These are phyloP conservation scores for Tychaedon coryphoeus DNA, from an alignment of 2,113 vertebrate species.

Conservation along the genomic window DNA sequence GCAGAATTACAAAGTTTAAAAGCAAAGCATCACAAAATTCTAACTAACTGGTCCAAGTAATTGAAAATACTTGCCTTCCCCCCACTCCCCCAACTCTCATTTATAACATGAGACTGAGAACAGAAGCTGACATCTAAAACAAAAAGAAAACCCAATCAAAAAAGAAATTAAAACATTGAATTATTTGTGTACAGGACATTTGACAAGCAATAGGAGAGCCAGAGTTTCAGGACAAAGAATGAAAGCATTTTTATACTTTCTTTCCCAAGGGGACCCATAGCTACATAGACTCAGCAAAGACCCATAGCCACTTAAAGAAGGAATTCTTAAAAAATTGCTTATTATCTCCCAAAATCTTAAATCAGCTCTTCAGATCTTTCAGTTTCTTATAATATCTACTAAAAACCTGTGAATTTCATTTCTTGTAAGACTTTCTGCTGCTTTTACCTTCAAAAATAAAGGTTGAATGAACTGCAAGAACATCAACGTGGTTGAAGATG, in stretches of 20 bases:
- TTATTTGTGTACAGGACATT: neutral
- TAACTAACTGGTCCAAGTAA: neutral
- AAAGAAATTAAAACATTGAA: neutral
- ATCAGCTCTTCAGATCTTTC: neutral
- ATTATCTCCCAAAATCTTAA: neutral
- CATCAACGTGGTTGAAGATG: neutral
- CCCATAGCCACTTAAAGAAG: neutral
- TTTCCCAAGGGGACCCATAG: neutral
- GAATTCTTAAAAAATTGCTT: neutral
- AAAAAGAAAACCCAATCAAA: accelerated
- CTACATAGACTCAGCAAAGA: neutral
- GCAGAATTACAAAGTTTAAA: neutral
- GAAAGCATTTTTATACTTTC: neutral
- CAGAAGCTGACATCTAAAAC: neutral
- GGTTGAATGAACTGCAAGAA: neutral
- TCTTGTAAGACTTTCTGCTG: neutral
- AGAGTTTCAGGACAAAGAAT: neutral
- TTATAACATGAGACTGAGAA: neutral
- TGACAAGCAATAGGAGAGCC: neutral
- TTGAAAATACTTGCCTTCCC: neutral
- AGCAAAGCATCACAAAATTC: neutral
- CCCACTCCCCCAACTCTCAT: accelerated
- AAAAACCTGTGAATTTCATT: neutral
- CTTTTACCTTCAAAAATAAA: neutral
- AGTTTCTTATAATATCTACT: neutral